These are phyloP conservation scores for Oceanodroma leucorhoa DNA, from an alignment of 2,797 vertebrate species.

Conservation along the genomic window DNA sequence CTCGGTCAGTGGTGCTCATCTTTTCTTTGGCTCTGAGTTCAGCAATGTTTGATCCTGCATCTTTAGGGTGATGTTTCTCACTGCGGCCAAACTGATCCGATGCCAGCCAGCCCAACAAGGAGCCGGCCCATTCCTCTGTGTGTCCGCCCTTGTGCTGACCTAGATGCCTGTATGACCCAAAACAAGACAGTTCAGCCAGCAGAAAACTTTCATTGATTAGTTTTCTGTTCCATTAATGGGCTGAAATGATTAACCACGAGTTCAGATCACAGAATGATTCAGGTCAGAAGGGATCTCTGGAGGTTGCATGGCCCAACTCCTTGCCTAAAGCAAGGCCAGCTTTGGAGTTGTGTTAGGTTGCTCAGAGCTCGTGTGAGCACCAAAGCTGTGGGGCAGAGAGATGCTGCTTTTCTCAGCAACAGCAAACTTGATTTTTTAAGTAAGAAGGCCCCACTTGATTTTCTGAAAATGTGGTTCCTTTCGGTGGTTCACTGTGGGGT, in stretches of 20 bases:
- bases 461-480: neutral
- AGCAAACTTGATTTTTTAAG: neutral
- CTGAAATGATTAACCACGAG: neutral
- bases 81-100: neutral
- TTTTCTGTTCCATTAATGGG: neutral
- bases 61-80: neutral
- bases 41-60: neutral
- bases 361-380: neutral
- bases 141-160: neutral
- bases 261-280: neutral
- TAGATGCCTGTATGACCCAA: neutral
- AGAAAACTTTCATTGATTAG: neutral
- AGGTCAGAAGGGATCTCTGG: neutral
- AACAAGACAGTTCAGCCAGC: neutral
- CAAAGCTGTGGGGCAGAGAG: neutral
- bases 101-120: neutral
- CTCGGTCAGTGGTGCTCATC: neutral
- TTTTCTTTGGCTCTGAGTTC: neutral
- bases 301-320: neutral
- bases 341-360: neutral
- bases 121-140: rapidly evolving
- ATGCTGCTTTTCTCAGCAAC: neutral
- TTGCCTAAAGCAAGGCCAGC: neutral
- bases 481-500: neutral
- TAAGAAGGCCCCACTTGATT: neutral